phyloP scores from a whole-genome alignment of 2,888 invertebrate genomes.

The Phalera bucephala region DNA sequence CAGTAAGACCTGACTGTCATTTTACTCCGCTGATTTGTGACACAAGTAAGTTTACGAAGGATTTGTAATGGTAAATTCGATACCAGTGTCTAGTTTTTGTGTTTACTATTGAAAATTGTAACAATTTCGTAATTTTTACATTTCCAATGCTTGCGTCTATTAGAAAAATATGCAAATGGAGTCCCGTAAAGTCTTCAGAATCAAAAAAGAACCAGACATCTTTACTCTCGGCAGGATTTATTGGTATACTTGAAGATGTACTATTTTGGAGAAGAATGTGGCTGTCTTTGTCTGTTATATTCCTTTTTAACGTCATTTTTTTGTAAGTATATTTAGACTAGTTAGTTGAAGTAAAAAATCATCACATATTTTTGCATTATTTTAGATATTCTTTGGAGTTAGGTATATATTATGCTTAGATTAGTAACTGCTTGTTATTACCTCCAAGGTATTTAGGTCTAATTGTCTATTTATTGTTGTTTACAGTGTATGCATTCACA shows the following conservation, averaged over 20 bases:
- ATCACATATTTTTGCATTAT: too few species aligned
- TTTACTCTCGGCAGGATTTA: slow-evolving; percentile 49
- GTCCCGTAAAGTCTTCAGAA: slow-evolving; percentile 44
- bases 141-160: slow-evolving; percentile 53
- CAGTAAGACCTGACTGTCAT: too few species aligned
- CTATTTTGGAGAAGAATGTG: slow-evolving; percentile 72
- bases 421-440: not conserved
- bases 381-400: too few species aligned
- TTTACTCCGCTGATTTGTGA: too few species aligned
- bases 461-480: too few species aligned
- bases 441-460: too few species aligned
- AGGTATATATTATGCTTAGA: too few species aligned
- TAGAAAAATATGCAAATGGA: slow-evolving; percentile 59
- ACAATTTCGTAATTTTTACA: too few species aligned
- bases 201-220: slow-evolving; percentile 48
- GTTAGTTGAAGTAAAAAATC: not conserved
- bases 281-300: slow-evolving; percentile 61
- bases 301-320: slow-evolving; percentile 54
- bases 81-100: too few species aligned
- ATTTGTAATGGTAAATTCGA: too few species aligned
- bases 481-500: slow-evolving; percentile 61
- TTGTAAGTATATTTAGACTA: slow-evolving; percentile 65
- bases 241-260: slow-evolving; percentile 67
- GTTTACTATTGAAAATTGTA: too few species aligned
- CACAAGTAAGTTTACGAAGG: too few species aligned